Base-by-base conservation (phyloP, 2,797 vertebrate species). In the Gymnocypris eckloni region DNA sequence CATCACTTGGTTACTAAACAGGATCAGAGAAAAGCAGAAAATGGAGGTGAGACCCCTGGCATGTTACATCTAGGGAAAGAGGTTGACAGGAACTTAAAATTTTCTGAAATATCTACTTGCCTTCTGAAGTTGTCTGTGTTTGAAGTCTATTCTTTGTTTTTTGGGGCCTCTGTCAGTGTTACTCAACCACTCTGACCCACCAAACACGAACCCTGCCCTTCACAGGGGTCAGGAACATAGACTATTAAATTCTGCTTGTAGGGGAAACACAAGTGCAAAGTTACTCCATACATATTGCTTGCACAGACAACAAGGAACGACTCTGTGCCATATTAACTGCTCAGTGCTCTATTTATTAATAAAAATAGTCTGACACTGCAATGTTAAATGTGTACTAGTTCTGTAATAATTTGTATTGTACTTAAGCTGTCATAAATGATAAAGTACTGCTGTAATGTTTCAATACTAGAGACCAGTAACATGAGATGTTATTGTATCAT, bases 1-100 rank as follows among this genome's bases (percentile, higher is more conserved):
- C 39, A 90, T 95, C 87, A 82, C 94, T 15, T 99, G 98, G 98
- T 92, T 99, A 82, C 94, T 96, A 76, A 93, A 90, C 84, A 95
- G 96, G 92, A 97, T 99, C 83, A 90, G 90, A 89, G 96, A 96
- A 87, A 94, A 91, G 78, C 97, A 97, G 85, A 94, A 84, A 92
- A 96, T 86, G 98, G 97, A 93, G 98, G 98, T 98, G 90, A 93
- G 93, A 39, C 41, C 61, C 73, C n/a, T 78, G 6, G 33, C 84
- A 37, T 22, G 59, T 41, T 82, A 54, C 43, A 43, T 76, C 37
- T 16, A 18, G 43, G 56, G 20, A 67, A 50, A 70, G 72, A 84
- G 66, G 25, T 72, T 81, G 70, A 81, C 67, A 86, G 54, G 43
- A 39, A 72, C 71, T 5, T 13, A 78, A 45, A 13, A 25, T 52